Conservation (phyloP, 1,140 invertebrate genomes). For the Pseudomyrmex gracilis region DNA sequence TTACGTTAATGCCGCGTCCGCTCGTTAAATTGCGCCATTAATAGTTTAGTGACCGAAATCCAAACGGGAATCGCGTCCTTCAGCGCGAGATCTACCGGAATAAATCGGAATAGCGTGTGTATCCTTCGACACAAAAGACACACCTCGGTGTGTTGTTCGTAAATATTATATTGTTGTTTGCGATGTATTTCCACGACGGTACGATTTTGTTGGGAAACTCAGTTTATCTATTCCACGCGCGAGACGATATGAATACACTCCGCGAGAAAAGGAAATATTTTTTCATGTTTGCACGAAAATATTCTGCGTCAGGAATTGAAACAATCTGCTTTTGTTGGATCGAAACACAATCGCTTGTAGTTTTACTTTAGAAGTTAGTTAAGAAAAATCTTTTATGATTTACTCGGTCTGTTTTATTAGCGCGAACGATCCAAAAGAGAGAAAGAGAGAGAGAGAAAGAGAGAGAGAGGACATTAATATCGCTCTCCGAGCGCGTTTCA, state of each 20-base stretch:
- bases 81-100: constrained; percentile 2
- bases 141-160: neutral
- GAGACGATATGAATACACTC: neutral
- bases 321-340: neutral
- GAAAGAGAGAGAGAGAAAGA: neutral
- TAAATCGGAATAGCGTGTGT: neutral
- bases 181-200: constrained; percentile 10
- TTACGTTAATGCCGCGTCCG: constrained; percentile 22
- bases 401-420: constrained; percentile 22
- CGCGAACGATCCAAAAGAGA: neutral
- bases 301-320: neutral
- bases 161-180: constrained; percentile 14
- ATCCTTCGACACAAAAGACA: neutral
- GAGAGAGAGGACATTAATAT: constrained; percentile 36
- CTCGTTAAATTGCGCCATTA: constrained; percentile 49
- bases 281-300: neutral
- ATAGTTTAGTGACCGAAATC: constrained; percentile 4
- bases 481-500: constrained; percentile 22
- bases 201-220: neutral
- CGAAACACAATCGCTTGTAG: neutral
- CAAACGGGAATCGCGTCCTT: neutral
- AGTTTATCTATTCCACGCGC: constrained; percentile 2
- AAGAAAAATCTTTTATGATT: constrained; percentile 1
- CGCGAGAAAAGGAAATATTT: constrained; percentile 7
- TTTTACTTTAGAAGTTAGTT: no score